Evolutionary conservation across 1,140 invertebrate species (phyloP).

Genomic region (Drosophila nigromelanica): DNA sequence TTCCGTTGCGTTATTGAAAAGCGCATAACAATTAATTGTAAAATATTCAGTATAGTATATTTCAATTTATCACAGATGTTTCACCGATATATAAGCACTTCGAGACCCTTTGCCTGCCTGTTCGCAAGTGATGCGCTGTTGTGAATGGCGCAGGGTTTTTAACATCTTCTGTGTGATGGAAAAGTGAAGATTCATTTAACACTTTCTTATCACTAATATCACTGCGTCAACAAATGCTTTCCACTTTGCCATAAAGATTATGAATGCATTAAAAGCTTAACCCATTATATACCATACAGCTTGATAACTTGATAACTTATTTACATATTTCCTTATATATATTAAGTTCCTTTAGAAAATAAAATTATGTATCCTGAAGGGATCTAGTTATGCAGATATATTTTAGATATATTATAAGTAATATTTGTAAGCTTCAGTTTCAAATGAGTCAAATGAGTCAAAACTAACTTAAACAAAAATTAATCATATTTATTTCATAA

Average conservation of each 20-base stretch:
- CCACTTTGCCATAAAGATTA: constrained; percentile 25
- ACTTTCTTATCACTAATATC: constrained; percentile 25
- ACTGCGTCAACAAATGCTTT: constrained; percentile 14
- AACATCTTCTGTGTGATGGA: constrained; percentile 2
- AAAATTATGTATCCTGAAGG: no score
- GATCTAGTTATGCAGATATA: no score
- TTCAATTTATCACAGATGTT: constrained; percentile 34
- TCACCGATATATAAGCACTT: constrained; percentile 14
- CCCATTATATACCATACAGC: no score
- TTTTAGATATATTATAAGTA: no score
- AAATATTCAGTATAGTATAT: constrained; percentile 15
- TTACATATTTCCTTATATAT: no score
- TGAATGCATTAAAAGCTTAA: not conserved
- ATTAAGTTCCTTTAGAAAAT: no score
- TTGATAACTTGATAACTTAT: no score
- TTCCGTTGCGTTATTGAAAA: constrained; percentile 7
- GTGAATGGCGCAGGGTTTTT: constrained; percentile 20
- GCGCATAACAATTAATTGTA: constrained; percentile 9
- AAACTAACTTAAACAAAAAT: no score
- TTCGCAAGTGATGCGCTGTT: constrained; percentile 14
- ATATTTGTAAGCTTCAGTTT: no score
- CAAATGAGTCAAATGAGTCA: no score
- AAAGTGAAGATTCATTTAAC: constrained; percentile 36
- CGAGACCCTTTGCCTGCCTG: constrained; percentile 6
- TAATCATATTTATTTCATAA: no score